phyloP scores from a whole-genome alignment of 2,797 vertebrate genomes.

The Choloepus didactylus region DNA sequence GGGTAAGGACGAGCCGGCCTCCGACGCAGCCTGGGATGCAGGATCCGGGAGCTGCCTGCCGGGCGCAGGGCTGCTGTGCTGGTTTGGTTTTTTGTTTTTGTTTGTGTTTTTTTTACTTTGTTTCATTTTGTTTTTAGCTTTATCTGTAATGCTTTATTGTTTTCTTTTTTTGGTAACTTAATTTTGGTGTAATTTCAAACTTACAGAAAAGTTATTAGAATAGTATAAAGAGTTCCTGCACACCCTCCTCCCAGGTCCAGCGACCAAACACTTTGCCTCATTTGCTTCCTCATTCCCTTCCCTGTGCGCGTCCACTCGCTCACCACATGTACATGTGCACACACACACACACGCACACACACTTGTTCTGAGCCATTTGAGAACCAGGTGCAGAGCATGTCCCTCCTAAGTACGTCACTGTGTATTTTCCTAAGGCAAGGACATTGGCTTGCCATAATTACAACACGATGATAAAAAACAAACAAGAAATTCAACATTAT shows the following conservation, averaged over 20 bases:
- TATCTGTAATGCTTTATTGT: slow-evolving; percentile 7
- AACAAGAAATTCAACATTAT: not conserved
- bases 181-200: slow-evolving; percentile 54
- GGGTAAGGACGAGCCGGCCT: not conserved
- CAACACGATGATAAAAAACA: not conserved
- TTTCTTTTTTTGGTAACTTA: slow-evolving; percentile 30
- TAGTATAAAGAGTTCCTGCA: not conserved
- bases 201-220: not conserved
- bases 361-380: not conserved
- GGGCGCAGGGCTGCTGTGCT: not conserved
- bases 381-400: not conserved
- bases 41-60: not conserved
- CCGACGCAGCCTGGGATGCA: not conserved
- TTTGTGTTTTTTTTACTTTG: not conserved
- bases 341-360: too few relatives aligned
- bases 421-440: slow-evolving; percentile 9
- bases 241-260: not conserved
- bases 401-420: not conserved
- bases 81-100: not conserved
- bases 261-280: not conserved
- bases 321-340: not conserved
- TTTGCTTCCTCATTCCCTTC: not conserved
- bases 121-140: not conserved
- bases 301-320: too few relatives aligned
- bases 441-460: not conserved